Conservation (phyloP, 2,113 vertebrate genomes). For the Lipotes vexillifer region DNA sequence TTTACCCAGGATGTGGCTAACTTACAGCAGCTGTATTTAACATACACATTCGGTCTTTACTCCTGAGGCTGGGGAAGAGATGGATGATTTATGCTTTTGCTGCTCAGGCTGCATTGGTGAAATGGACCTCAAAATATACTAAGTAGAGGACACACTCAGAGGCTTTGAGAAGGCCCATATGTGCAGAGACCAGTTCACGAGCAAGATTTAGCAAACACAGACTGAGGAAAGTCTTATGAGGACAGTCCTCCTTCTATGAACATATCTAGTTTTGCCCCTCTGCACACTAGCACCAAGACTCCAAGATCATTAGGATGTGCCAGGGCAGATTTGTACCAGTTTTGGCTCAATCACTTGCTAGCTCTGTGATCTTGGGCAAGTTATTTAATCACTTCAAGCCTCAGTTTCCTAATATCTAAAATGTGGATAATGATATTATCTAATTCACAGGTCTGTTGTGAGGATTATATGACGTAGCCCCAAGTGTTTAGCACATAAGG, state of each 20-base stretch:
- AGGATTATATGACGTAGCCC: not conserved
- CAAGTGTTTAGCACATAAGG: not conserved
- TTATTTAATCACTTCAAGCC: not conserved
- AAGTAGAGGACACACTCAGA: not conserved
- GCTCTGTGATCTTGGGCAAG: not conserved
- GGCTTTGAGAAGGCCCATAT: not conserved
- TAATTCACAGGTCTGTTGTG: not conserved
- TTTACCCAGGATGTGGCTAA: slow-evolving; percentile 6
- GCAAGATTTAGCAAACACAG: not conserved
- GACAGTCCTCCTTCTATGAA: not conserved
- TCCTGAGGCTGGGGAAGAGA: not conserved
- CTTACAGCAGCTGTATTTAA: slow-evolving; percentile 25
- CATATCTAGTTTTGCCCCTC: not conserved
- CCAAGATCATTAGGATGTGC: not conserved
- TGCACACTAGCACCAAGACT: not conserved
- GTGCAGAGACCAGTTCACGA: not conserved
- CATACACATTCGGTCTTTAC: slow-evolving; percentile 22
- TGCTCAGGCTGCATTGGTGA: slow-evolving; percentile 53
- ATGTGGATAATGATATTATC: not conserved
- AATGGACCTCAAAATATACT: slow-evolving; percentile 32
- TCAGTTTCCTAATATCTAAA: not conserved
- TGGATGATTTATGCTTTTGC: slow-evolving; percentile 41
- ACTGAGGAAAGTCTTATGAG: not conserved
- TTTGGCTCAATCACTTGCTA: not conserved
- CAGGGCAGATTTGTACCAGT: not conserved